Base-by-base conservation (phyloP, 2,888 invertebrate genomes). In the Eristalis tenax region DNA sequence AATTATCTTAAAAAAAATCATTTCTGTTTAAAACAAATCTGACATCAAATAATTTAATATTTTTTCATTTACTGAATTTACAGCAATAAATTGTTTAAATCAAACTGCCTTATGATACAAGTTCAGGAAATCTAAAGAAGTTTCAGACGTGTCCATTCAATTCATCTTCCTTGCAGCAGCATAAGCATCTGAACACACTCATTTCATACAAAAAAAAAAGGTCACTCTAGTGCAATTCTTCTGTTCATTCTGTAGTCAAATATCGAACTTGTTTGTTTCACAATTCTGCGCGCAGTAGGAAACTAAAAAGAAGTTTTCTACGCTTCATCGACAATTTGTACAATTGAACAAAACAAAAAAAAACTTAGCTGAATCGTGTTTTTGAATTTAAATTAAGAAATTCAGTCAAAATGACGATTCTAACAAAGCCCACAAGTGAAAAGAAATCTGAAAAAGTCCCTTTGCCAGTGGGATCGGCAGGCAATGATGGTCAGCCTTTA, bases 361-460 rank as follows among this genome's bases (percentile, higher is more conserved):
- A 32, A 32, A 32, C 32, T 4, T 32, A 32, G 8, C 23, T 23
- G 56, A 66, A 43, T 2, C 38, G n/a, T 40, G 28, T 22, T n/a
- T 64, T 13, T 10, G 28, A 32, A 40, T 15, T 61, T 43, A 43
- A 43, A 43, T 1, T 0, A 43, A 43, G 1, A 43, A 43, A 43
- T 15, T n/a, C 43, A 43, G n/a, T 23, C 65, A 94, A 91, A 89
- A 97, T 97, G 97, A 97, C 97, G 86, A 95, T 97, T 92, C 94
- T 97, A 90, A 96, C 96, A 8, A 97, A 97, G 92, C 95, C 96
- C 35, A 94, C 95, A 86, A 94, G 95, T 74, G 95, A 96, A 88
- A 96, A 96, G 93, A 97, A 96, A 93, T 93, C 93, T 61, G 95
- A 96, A 89, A 95, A 95, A 93, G 93, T 94, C 90, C 94, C 94